phyloP scores from a whole-genome alignment of 2,797 vertebrate genomes.

The Ataeniobius toweri region DNA sequence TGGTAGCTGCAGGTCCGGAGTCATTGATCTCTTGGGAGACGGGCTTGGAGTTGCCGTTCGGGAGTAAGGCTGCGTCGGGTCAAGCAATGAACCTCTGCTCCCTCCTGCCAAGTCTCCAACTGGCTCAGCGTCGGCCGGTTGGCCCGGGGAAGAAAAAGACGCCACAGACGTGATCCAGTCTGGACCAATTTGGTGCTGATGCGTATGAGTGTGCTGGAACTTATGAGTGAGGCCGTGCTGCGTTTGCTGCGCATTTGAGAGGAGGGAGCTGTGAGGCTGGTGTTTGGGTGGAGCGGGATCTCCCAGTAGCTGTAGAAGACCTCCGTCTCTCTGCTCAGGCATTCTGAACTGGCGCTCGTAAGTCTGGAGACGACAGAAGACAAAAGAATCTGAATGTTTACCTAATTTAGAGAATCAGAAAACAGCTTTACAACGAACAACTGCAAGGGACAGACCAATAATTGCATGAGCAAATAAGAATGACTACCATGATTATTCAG shows the following conservation, averaged over 20 bases:
- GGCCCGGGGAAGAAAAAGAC: constrained; percentile 81
- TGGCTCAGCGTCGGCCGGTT: constrained; percentile 82
- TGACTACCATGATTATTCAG: constrained; percentile 6
- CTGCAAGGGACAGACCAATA: constrained; percentile 37
- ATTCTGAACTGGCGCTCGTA: constrained; percentile 92
- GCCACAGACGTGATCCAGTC: constrained; percentile 88
- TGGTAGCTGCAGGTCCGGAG: constrained; percentile 76
- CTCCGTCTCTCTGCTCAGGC: constrained; percentile 86
- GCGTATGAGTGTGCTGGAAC: constrained; percentile 61
- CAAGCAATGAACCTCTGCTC: constrained; percentile 81
- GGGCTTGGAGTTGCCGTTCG: constrained; percentile 79
- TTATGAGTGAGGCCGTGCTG: constrained; percentile 64
- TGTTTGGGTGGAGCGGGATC: constrained; percentile 94
- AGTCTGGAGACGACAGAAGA: constrained; percentile 79
- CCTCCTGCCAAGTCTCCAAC: constrained; percentile 82
- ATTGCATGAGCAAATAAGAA: constrained; percentile 2
- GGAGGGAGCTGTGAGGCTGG: constrained; percentile 88
- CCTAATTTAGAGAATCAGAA: constrained; percentile 47
- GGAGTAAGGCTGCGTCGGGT: constrained; percentile 81
- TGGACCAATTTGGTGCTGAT: constrained; percentile 81
- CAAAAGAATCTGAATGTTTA: constrained; percentile 58
- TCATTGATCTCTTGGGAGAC: constrained; percentile 74
- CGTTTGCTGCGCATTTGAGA: constrained; percentile 57
- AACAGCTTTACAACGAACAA: constrained; percentile 33
- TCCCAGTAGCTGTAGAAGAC: constrained; percentile 89